Base-by-base conservation (phyloP, 2,888 invertebrate species). In the Sericinus montela region DNA sequence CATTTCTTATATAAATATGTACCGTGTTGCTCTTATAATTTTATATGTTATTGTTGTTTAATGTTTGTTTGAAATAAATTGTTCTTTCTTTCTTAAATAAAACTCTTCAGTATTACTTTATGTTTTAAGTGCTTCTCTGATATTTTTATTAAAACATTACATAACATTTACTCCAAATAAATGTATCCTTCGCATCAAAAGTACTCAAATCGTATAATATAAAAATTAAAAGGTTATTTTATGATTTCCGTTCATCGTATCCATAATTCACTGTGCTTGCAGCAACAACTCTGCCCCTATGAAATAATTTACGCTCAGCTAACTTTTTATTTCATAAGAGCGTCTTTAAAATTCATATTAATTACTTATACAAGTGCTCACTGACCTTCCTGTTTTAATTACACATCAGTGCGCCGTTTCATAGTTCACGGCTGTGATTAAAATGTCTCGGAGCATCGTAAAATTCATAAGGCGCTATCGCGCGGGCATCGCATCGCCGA, bases 341-440 rank as follows among this genome's bases (percentile, higher is more conserved):
- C 72, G 65, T 72, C 74, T 79, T 82, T 75, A 74, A 79, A 83
- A 82, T 82, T 82, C 75, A 78, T 60, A 80, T 78, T 79, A 78
- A 83, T 81, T 81, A 83, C 74, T 75, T 72, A 77, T 67, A 72
- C 72, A 64, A 67, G 77, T 85, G 82, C 84, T 80, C 81, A 85
- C 78, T 88, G 87, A 88, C 87, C 87, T 87, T 84, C 81, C 80
- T 70, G 75, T 71, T 81, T 77, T 87, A 87, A 87, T 87, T 82
- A 78, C 69, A 68, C 67, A 65, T 69, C 70, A 66, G 61, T 69
- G 67, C 72, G 67, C 66, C 61, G 76, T 75, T 78, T 79, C 87
- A 87, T 86, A 88, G 87, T 88, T 88, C 87, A 88, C 86, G 84
- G 83, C 75, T 81, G 72, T 81, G 79, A 81, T 83, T 85, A 84